Percentiles rank a stretch among this genome's conserved stretches.
These are phyloP conservation scores for Okamejei kenojei DNA, from an alignment of 2,797 vertebrate genomes.

Conservation along the genomic window DNA sequence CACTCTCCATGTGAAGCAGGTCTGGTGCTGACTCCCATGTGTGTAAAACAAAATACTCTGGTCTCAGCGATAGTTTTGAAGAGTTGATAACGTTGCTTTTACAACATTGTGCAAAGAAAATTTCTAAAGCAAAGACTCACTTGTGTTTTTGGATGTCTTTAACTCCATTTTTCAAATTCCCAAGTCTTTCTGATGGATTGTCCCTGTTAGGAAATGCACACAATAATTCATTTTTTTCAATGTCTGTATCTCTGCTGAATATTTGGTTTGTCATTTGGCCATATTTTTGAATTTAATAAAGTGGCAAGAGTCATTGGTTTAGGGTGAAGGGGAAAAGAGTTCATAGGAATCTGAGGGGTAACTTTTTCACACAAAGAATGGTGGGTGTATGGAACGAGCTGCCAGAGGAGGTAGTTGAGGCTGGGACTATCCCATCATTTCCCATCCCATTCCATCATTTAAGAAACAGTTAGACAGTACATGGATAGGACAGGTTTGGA, in stretches of 20 bases:
- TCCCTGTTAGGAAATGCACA: conserved; percentile 65
- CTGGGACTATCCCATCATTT: too few species aligned
- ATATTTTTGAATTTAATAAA: neutral
- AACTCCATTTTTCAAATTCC: conserved; percentile 99
- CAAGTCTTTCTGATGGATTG: conserved; percentile 96
- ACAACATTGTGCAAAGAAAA: neutral
- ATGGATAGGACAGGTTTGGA: too few species aligned
- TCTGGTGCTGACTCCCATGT: neutral
- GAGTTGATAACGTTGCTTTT: neutral
- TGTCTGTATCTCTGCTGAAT: neutral
- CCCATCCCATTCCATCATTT: too few species aligned
- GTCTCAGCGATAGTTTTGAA: neutral
- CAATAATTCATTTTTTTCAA: conserved; percentile 29
- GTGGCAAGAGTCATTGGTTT: too few species aligned
- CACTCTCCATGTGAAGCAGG: neutral
- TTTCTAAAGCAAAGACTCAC: conserved; percentile 59
- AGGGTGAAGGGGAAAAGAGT: too few species aligned
- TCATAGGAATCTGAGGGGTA: too few species aligned
- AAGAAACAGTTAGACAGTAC: too few species aligned
- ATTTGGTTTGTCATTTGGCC: neutral
- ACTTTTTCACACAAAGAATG: too few species aligned
- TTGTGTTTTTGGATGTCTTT: conserved; percentile 99
- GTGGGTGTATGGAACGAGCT: too few species aligned
- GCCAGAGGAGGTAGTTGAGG: too few species aligned
- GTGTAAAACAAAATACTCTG: neutral